Evolutionary conservation across 2,113 vertebrate genomes (phyloP).

Genomic region (Callorhinus ursinus): DNA sequence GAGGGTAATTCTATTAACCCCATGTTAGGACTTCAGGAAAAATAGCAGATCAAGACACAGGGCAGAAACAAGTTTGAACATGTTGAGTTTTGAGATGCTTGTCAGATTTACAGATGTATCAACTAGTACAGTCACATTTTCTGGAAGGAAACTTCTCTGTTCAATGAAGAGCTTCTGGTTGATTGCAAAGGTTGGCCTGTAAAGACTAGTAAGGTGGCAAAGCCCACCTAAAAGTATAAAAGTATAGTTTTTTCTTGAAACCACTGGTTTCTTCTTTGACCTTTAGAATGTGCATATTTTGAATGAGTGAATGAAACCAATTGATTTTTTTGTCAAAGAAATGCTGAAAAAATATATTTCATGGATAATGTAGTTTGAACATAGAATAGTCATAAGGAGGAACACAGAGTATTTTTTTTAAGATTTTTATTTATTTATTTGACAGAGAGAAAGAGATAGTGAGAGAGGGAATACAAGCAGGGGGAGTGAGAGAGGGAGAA

Average conservation of each 20-base stretch:
- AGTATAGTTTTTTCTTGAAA: neutral
- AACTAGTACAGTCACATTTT: neutral
- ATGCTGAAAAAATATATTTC: neutral
- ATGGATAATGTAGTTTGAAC: neutral
- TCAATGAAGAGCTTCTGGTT: neutral
- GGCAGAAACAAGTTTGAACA: neutral
- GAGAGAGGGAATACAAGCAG: too few relatives aligned
- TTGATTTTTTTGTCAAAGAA: neutral
- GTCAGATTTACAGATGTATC: neutral
- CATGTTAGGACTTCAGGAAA: neutral
- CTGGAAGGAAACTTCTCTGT: neutral
- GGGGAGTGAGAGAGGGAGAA: too few relatives aligned
- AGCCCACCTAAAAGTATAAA: neutral
- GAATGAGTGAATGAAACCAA: neutral
- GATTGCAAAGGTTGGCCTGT: neutral
- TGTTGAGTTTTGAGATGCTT: neutral
- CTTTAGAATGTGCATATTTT: neutral
- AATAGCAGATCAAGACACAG: neutral
- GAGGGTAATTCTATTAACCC: neutral
- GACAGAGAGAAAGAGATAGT: too few relatives aligned
- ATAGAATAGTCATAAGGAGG: neutral
- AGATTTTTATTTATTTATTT: too few relatives aligned
- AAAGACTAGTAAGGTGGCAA: neutral
- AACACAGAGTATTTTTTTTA: constrained; percentile 3
- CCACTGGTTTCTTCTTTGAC: neutral